Conservation (phyloP, 2,888 invertebrate genomes). For the Drosophila fulvimacula region DNA sequence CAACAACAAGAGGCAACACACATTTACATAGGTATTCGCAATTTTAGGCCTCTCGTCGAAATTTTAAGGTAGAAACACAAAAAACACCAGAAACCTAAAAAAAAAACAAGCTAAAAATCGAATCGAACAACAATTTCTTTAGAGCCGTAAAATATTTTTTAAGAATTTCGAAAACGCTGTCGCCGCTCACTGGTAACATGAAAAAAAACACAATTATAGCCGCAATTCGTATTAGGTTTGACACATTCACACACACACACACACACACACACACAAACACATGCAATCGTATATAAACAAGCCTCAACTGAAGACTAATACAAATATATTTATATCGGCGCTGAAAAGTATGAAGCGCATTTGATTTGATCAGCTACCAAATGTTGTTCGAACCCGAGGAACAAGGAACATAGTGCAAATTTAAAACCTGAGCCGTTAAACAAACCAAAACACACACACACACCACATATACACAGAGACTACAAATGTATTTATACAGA, state of each 20-base stretch:
- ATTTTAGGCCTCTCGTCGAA: slow-evolving; percentile 55
- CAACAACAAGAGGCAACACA: slow-evolving; percentile 38
- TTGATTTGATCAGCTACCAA: slow-evolving; percentile 33
- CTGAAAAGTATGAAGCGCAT: slow-evolving; percentile 41
- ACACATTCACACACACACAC: slow-evolving; percentile 24
- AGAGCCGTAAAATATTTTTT: slow-evolving; percentile 65
- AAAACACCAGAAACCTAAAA: slow-evolving; percentile 8
- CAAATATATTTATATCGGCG: slow-evolving; percentile 14
- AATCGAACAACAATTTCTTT: slow-evolving; percentile 41
- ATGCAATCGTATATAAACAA: slow-evolving; percentile 25
- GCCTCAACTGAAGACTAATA: slow-evolving; percentile 19
- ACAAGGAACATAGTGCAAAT: slow-evolving; percentile 72
- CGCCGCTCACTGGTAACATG: slow-evolving; percentile 19
- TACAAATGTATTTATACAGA: slow-evolving; percentile 44
- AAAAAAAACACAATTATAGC: slow-evolving; percentile 23
- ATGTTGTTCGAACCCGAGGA: slow-evolving; percentile 29
- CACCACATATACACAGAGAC: slow-evolving; percentile 21
- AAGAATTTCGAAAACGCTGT: slow-evolving; percentile 61
- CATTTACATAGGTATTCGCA: slow-evolving; percentile 29
- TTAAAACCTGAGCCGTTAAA: slow-evolving; percentile 56
- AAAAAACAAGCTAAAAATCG: slow-evolving; percentile 84
- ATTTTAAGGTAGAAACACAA: slow-evolving; percentile 11
- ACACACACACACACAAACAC: slow-evolving; percentile 1
- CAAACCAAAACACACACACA: slow-evolving; percentile 2
- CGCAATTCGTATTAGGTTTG: slow-evolving; percentile 48